A percentile compares a stretch with the other conserved stretches of the same genome.
phyloP scores from a whole-genome alignment of 1,140 invertebrate genomes.

The Branchinecta lynchi region DNA sequence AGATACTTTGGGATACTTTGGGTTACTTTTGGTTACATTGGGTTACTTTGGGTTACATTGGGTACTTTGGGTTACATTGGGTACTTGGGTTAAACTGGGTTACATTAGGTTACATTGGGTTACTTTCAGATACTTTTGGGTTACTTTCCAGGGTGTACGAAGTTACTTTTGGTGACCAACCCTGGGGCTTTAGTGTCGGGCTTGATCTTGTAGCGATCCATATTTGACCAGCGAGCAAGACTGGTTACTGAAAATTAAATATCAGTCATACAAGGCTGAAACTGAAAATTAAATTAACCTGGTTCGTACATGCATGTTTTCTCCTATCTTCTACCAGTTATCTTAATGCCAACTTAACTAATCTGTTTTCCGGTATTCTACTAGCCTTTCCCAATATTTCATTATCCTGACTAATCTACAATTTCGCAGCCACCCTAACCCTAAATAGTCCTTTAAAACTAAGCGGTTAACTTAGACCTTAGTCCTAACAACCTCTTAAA shows the following conservation, averaged over 20 bases:
- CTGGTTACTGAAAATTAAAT: slow-evolving; percentile 53
- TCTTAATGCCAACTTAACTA: background rate
- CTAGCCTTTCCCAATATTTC: background rate
- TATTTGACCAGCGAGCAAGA: slow-evolving; percentile 93
- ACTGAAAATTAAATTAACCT: background rate
- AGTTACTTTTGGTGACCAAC: too few relatives aligned
- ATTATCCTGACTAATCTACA: background rate
- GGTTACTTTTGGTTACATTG: too few relatives aligned
- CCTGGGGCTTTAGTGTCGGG: slow-evolving; percentile 88
- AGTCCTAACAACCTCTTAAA: too few relatives aligned
- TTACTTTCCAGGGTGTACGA: too few relatives aligned
- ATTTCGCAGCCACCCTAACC: background rate
- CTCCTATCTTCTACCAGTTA: background rate
- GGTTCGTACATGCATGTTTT: background rate
- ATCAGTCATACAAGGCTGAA: too few relatives aligned
- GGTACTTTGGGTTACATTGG: too few relatives aligned
- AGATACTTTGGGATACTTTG: too few relatives aligned
- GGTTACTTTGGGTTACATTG: too few relatives aligned
- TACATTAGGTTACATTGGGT: too few relatives aligned
- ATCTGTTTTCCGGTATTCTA: background rate
- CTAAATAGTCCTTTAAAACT: background rate
- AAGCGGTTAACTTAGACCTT: background rate
- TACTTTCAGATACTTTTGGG: too few relatives aligned
- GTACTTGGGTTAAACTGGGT: too few relatives aligned
- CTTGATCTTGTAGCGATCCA: slow-evolving; percentile 97